Conservation (phyloP, 2,888 invertebrate genomes). For the Cistogaster globosa region DNA sequence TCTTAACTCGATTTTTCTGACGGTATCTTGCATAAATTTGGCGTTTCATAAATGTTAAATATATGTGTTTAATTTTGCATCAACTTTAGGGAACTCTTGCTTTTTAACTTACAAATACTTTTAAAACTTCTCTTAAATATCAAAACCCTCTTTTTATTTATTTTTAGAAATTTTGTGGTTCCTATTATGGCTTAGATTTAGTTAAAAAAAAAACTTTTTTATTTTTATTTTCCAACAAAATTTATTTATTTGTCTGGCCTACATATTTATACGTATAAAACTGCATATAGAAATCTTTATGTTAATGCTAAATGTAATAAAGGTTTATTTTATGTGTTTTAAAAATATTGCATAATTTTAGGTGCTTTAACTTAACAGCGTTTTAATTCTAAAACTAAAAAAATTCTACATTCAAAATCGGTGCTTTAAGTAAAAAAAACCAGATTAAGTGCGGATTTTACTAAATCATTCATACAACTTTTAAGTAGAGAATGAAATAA, state of each 20-base stretch:
- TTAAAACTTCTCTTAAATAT: conserved; percentile 51
- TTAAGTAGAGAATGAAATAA: too few species aligned
- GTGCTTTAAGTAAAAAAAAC: too few species aligned
- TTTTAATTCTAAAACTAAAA: too few species aligned
- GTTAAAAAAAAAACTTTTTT: conserved; percentile 23
- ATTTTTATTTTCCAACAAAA: conserved; percentile 42
- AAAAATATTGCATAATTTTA: too few species aligned
- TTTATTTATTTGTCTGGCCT: conserved; percentile 41
- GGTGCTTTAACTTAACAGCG: too few species aligned
- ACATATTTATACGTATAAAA: not conserved
- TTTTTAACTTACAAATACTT: not conserved
- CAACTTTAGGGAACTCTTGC: not conserved
- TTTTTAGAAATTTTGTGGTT: conserved; percentile 9
- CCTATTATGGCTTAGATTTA: conserved; percentile 9
- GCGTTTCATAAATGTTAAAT: conserved; percentile 58
- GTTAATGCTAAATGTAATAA: too few species aligned
- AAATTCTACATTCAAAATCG: too few species aligned
- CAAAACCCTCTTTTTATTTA: conserved; percentile 43
- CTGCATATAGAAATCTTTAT: too few species aligned
- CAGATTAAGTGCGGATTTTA: too few species aligned
- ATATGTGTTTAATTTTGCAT: conserved; percentile 47
- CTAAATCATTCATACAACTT: too few species aligned
- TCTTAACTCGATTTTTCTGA: too few species aligned
- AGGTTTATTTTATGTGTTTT: too few species aligned
- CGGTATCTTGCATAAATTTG: conserved; percentile 54